These are phyloP conservation scores for Oryzias sinensis DNA, from an alignment of 2,797 vertebrate genomes.

Conservation along the genomic window DNA sequence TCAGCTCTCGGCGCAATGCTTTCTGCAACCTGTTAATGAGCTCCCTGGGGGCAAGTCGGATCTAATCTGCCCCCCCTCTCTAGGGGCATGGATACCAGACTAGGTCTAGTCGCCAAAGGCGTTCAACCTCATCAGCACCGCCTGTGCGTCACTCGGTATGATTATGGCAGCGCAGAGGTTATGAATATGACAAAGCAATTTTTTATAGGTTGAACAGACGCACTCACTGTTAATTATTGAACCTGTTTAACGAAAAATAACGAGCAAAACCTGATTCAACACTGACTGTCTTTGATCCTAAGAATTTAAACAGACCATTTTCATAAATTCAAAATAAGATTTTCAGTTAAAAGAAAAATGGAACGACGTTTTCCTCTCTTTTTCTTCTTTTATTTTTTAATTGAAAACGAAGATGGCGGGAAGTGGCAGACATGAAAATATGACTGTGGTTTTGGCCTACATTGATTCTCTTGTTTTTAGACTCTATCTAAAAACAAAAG, in stretches of 20 bases:
- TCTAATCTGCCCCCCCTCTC: conserved; percentile 49
- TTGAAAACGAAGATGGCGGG: conserved; percentile 18
- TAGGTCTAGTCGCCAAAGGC: conserved; percentile 57
- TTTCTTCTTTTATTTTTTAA: too few relatives aligned
- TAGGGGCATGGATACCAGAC: conserved; percentile 45
- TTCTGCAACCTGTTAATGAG: conserved; percentile 95
- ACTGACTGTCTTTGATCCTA: too few relatives aligned
- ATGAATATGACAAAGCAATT: not conserved
- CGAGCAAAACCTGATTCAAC: too few relatives aligned
- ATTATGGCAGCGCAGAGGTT: not conserved
- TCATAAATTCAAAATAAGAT: too few relatives aligned
- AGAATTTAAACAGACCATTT: too few relatives aligned
- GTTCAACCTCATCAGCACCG: conserved; percentile 41
- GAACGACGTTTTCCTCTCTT: too few relatives aligned
- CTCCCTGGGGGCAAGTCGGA: conserved; percentile 65
- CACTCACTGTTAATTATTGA: too few relatives aligned
- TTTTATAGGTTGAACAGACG: not conserved
- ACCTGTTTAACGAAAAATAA: too few relatives aligned
- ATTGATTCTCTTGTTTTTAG: not conserved
- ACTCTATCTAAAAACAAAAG: conserved; percentile 3
- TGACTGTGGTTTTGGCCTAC: conserved; percentile 12
- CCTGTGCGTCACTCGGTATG: conserved; percentile 15
- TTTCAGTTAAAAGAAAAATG: too few relatives aligned
- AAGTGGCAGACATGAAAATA: conserved; percentile 53
- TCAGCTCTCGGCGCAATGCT: conserved; percentile 64